phyloP scores from a whole-genome alignment of 2,113 vertebrate genomes.

The Dromas ardeola region DNA sequence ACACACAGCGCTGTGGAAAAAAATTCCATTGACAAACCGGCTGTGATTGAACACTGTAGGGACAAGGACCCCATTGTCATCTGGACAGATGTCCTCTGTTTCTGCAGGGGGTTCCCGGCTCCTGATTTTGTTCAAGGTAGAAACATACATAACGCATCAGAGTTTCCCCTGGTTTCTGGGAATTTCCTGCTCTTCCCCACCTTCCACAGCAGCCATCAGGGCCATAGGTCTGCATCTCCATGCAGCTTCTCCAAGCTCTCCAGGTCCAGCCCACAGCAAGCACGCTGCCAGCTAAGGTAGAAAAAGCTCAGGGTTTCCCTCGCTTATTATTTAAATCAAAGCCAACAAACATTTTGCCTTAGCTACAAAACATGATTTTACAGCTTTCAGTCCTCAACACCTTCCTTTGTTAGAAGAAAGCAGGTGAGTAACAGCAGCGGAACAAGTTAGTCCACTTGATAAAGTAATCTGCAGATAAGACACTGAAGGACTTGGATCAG shows the following conservation, averaged over 20 bases:
- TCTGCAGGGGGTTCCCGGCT: not conserved
- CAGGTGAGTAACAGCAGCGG: not conserved
- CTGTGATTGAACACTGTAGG: not conserved
- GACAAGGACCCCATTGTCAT: not conserved
- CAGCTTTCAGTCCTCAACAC: not conserved
- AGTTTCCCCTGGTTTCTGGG: not conserved
- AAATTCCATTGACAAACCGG: not conserved
- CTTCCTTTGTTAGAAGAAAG: not conserved
- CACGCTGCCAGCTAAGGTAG: not conserved
- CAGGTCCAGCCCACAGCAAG: not conserved
- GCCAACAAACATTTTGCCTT: not conserved
- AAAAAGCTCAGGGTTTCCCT: not conserved
- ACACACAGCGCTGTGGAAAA: not conserved
- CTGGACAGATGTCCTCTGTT: not conserved
- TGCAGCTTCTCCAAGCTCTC: not conserved
- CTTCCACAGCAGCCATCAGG: not conserved
- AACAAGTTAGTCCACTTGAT: slow-evolving; percentile 24
- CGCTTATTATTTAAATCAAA: not conserved
- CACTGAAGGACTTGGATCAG: not conserved
- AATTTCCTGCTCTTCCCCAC: not conserved
- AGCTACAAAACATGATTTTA: not conserved
- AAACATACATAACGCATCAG: not conserved
- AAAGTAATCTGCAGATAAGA: not conserved
- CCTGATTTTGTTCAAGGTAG: not conserved
- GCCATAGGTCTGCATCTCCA: not conserved